These are phyloP conservation scores for Galerucella nymphaeae DNA, from an alignment of 2,888 invertebrate genomes.

Conservation along the genomic window DNA sequence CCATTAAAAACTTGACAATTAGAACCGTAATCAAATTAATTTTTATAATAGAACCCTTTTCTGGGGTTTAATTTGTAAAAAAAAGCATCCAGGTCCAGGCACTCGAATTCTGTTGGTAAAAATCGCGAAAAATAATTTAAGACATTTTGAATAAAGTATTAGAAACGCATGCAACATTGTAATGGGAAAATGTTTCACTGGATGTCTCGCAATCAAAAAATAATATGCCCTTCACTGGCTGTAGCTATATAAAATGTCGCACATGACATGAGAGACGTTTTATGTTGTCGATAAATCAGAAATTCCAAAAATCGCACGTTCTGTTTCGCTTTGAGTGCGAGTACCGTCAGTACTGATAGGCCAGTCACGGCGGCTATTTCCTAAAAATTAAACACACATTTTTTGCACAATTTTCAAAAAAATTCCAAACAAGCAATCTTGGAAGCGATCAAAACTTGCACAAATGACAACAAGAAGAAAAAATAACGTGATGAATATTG, in stretches of 20 bases:
- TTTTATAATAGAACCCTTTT: constrained; percentile 22
- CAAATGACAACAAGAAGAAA: no score
- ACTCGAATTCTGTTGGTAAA: background rate
- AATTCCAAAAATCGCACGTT: constrained; percentile 35
- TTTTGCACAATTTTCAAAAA: no score
- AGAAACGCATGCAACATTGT: background rate
- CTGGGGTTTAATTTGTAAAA: constrained; percentile 12
- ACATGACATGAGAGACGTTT: constrained; percentile 18
- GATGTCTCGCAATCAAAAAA: constrained; percentile 6
- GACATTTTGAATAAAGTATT: background rate
- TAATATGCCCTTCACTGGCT: background rate
- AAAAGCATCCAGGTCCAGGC: background rate
- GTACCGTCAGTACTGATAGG: constrained; percentile 1
- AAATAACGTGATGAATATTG: no score
- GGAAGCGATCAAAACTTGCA: no score
- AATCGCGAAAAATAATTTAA: background rate
- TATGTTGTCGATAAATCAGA: constrained; percentile 38
- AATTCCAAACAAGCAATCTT: no score
- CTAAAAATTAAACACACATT: no score
- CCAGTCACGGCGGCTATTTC: background rate
- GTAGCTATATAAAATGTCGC: constrained; percentile 22
- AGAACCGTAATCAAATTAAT: constrained; percentile 32
- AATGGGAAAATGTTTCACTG: background rate
- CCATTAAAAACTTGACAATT: constrained; percentile 32
- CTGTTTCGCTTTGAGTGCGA: constrained; percentile 19